Percentiles rank a stretch among this genome's conserved stretches.
Conservation (phyloP, 2,888 invertebrate genomes). For the Autographa gamma region DNA sequence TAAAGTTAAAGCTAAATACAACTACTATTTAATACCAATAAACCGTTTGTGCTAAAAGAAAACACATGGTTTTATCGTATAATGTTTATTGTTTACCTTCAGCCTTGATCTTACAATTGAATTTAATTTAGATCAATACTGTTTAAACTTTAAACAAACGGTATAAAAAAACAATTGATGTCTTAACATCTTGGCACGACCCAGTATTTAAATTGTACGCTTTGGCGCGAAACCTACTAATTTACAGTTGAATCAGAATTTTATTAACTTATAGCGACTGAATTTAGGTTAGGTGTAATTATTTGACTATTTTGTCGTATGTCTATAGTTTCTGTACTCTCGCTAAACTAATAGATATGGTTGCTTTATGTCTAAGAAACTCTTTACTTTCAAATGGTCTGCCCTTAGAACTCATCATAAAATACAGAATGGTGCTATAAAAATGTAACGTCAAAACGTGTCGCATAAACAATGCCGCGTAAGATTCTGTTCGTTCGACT, state of each 20-base stretch:
- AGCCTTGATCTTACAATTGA: slow-evolving; percentile 4
- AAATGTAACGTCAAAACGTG: neutral
- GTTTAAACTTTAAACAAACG: slow-evolving; percentile 63
- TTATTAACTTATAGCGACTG: neutral
- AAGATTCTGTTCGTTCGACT: slow-evolving; percentile 48
- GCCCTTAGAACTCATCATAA: neutral
- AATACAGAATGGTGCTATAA: neutral
- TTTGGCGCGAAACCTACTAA: neutral
- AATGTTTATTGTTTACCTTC: slow-evolving; percentile 3
- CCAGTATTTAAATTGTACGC: slow-evolving; percentile 21
- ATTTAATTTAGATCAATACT: slow-evolving; percentile 57
- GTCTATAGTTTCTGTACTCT: neutral
- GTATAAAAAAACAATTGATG: slow-evolving; percentile 72
- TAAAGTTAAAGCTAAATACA: neutral
- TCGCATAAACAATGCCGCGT: slow-evolving; percentile 12
- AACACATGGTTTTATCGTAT: neutral
- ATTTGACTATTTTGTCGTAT: too few relatives aligned
- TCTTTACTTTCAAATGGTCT: neutral
- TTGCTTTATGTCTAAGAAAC: too few relatives aligned
- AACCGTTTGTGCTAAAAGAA: slow-evolving; percentile 3
- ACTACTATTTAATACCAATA: neutral
- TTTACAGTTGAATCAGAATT: neutral
- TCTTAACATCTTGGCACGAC: slow-evolving; percentile 72
- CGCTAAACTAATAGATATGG: neutral
- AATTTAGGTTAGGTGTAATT: neutral